Conservation (phyloP, 2,888 invertebrate species). For the Clanis bilineata region DNA sequence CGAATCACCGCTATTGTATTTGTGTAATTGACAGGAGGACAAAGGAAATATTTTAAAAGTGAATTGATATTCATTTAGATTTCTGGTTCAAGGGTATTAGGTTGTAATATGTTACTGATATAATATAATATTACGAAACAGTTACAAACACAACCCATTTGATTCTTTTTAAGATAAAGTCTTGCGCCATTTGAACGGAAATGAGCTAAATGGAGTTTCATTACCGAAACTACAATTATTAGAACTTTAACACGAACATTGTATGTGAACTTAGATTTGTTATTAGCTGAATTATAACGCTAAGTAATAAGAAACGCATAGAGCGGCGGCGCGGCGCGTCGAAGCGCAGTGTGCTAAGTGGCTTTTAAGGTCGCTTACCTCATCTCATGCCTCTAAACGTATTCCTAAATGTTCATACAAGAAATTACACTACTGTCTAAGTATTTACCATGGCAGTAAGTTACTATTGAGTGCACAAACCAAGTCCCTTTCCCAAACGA, state of each 20-base stretch:
- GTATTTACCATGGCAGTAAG: conserved; percentile 37
- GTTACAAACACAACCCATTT: no score
- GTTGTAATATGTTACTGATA: no score
- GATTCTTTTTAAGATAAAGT: not conserved
- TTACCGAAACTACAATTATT: not conserved
- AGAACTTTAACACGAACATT: conserved; percentile 13
- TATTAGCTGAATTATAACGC: conserved; percentile 37
- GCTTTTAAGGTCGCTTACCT: conserved; percentile 80
- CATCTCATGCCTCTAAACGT: conserved; percentile 58
- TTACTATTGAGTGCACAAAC: not conserved
- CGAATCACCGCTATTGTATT: no score
- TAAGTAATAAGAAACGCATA: conserved; percentile 71
- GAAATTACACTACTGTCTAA: conserved; percentile 53
- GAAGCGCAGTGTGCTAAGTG: conserved; percentile 71
- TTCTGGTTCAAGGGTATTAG: no score
- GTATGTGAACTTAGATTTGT: conserved; percentile 5
- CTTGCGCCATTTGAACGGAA: not conserved
- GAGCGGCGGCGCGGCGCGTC: conserved; percentile 46
- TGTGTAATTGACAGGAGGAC: no score
- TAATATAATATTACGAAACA: no score
- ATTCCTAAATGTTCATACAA: conserved; percentile 58
- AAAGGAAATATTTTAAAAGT: no score
- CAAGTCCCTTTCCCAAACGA: not conserved
- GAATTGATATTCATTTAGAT: no score
- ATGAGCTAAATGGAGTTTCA: not conserved